Conservation (phyloP, 1,140 invertebrate genomes). For the Meloidogyne floridensis region DNA sequence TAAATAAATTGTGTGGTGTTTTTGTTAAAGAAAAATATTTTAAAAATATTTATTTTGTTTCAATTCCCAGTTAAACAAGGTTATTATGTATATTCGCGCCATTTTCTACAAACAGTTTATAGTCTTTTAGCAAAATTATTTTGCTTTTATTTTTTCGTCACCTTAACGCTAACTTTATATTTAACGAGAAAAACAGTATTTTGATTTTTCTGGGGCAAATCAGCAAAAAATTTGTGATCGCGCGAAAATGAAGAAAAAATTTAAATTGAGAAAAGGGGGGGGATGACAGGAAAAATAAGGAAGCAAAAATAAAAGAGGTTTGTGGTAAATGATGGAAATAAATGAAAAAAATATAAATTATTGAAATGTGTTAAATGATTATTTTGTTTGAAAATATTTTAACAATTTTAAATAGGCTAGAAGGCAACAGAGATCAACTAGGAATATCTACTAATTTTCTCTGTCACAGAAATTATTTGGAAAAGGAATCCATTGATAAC, state of each 20-base stretch:
- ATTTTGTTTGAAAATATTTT: no score
- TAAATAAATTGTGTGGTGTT: no score
- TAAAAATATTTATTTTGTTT: no score
- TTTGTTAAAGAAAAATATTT: no score
- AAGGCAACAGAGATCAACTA: no score
- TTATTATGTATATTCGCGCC: no score
- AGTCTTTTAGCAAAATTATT: neutral
- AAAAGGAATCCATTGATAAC: no score
- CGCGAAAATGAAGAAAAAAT: constrained; percentile 2
- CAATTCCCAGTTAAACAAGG: no score
- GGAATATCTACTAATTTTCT: no score
- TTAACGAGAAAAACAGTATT: neutral
- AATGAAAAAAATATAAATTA: neutral
- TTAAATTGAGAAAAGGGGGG: neutral
- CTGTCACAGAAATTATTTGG: no score
- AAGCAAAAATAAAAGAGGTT: neutral
- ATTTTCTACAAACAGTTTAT: neutral
- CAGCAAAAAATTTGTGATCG: constrained; percentile 3
- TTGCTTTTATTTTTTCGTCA: neutral
- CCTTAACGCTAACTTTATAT: neutral
- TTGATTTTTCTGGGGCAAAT: constrained; percentile 6
- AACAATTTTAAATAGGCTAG: no score
- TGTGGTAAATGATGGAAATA: neutral
- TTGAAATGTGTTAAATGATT: neutral
- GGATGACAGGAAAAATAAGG: constrained; percentile 4